Evolutionary conservation across 2,797 vertebrate species (phyloP).

Genomic region (Ctenochaetus hawaiiensis): DNA sequence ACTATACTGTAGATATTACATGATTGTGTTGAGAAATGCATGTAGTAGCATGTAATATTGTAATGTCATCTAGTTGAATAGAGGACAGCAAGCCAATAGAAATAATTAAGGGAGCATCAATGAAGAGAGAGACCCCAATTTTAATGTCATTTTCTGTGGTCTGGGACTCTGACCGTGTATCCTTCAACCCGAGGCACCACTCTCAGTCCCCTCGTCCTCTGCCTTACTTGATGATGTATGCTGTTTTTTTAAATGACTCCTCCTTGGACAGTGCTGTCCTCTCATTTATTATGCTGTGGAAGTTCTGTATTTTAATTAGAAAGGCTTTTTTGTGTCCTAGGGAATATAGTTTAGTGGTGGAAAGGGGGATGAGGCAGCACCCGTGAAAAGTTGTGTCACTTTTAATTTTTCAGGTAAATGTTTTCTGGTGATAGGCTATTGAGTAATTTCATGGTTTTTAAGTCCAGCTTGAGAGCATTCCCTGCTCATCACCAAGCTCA

Average conservation of each 20-base stretch:
- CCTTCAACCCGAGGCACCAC: slow-evolving; percentile 19
- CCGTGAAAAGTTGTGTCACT: slow-evolving; percentile 62
- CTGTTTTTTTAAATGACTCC: slow-evolving; percentile 34
- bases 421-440: slow-evolving; percentile 76
- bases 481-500: slow-evolving; percentile 69
- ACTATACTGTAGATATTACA: not conserved
- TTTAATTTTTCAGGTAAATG: slow-evolving; percentile 82
- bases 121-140: slow-evolving; percentile 20
- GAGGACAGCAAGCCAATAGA: not conserved
- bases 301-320: slow-evolving; percentile 65
- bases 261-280: slow-evolving; percentile 12
- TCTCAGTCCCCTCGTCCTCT: slow-evolving; percentile 5
- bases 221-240: slow-evolving; percentile 17
- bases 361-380: slow-evolving; percentile 39
- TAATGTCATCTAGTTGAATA: not conserved
- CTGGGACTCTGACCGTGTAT: slow-evolving; percentile 13
- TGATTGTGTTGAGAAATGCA: not conserved
- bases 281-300: slow-evolving; percentile 46
- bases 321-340: slow-evolving; percentile 44
- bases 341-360: slow-evolving; percentile 44
- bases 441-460: slow-evolving; percentile 86
- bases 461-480: slow-evolving; percentile 66
- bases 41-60: not conserved
- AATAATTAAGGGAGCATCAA: slow-evolving; percentile 17
- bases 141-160: slow-evolving; percentile 27